Base-by-base conservation (phyloP, 2,113 vertebrate genomes). In the Pseudorectes ferrugineus region DNA sequence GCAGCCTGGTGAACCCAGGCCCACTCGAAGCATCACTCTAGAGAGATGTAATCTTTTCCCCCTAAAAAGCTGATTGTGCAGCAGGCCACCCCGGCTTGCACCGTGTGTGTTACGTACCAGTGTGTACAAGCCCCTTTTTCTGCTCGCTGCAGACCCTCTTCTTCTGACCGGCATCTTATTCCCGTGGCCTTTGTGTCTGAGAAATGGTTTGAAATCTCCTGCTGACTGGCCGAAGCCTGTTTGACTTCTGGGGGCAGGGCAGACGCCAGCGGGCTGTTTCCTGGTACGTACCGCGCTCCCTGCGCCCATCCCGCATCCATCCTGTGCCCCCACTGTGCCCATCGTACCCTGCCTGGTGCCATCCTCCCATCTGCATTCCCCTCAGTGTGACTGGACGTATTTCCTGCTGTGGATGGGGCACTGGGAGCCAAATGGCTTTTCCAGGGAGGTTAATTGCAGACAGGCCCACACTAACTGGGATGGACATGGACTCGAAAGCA, bases 151-250 rank as follows among this genome's bases (percentile, higher is more conserved):
- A 99, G 99, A 98, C 98, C 98, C 86, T 99, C 99, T 63, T 98
- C 99, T 93, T 99, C 99, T 43, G 99, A 99, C 96, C 98, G 99
- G 97, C 99, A 99, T 96, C 99, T 99, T 95, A 99, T 99, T 97
- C 99, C 99, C 36, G 99, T 99, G 99, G 99, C 99, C 99, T 99
- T 99, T 95, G 99, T 99, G 98, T 99, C 99, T 95, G 99, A 99
- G 98, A 99, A 99, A 98, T 99, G 99, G 99, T 99, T 99, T 88
- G 99, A 99, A 98, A 99, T 99, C 98, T 99, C 99, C 97, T 99
- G 99, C 98, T 99, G 99, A 99, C 98, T 97, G 98, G 98, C 98
- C 97, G 97, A 97, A 98, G 98, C 96, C 98, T 98, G 98, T 98
- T 98, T 98, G 97, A 98, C 98, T 98, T 98, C 98, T 98, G 97